These are phyloP conservation scores for Phyllotis vaccarum DNA, from an alignment of 2,797 vertebrate species.

Conservation along the genomic window DNA sequence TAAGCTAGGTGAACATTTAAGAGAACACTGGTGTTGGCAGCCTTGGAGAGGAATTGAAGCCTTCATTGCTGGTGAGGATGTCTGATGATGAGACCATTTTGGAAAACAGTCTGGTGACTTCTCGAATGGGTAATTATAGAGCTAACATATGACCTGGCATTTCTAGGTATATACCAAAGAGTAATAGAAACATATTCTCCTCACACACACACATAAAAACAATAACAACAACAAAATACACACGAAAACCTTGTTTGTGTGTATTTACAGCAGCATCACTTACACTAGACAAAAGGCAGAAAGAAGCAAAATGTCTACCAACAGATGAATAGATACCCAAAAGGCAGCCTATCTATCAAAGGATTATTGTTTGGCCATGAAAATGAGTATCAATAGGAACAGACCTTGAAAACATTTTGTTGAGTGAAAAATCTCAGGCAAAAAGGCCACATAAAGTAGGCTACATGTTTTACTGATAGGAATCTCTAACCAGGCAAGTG, in stretches of 20 bases:
- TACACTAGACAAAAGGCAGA: neutral
- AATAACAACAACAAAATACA: neutral
- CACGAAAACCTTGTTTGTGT: neutral
- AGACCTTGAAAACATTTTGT: neutral
- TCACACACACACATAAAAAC: neutral
- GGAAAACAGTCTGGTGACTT: neutral
- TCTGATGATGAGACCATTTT: neutral
- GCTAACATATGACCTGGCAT: neutral
- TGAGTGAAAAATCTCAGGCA: neutral
- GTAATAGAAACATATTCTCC: neutral
- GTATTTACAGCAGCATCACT: neutral
- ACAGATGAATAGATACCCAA: neutral
- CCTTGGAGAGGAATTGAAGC: neutral
- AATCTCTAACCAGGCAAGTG: neutral
- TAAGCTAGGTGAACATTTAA: neutral
- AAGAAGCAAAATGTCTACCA: neutral
- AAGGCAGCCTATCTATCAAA: neutral
- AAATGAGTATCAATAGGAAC: neutral
- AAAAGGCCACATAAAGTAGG: neutral
- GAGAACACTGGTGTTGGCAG: neutral
- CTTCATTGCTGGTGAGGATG: neutral
- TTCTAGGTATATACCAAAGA: neutral
- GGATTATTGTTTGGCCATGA: neutral
- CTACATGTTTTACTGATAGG: neutral
- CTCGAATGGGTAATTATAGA: neutral